Conservation (phyloP, 2,797 vertebrate genomes). For the Tragelaphus eurycerus region DNA sequence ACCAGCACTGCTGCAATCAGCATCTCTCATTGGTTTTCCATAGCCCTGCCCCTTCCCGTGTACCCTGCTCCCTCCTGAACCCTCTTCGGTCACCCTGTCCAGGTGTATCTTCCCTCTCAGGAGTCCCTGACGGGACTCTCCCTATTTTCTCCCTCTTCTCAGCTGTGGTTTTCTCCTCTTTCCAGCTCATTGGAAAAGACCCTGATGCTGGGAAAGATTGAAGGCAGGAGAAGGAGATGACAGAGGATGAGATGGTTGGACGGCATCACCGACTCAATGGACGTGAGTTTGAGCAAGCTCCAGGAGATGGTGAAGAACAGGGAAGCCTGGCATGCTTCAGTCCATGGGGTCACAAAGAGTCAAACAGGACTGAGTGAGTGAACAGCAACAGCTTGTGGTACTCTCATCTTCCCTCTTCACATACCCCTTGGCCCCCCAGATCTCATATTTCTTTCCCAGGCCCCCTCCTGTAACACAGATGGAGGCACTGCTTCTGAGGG, state of each 20-base stretch:
- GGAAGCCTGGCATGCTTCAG: not conserved
- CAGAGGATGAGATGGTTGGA: not conserved
- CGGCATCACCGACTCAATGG: not conserved
- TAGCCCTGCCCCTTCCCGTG: not conserved
- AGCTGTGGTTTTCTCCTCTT: not conserved
- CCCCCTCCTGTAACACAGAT: not conserved
- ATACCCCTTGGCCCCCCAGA: not conserved
- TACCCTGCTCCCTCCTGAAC: not conserved
- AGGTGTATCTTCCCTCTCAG: not conserved
- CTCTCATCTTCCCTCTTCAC: not conserved
- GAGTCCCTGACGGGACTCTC: not conserved
- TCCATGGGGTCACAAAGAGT: not conserved
- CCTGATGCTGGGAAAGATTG: not conserved
- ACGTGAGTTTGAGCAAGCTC: not conserved
- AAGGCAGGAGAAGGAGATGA: not conserved
- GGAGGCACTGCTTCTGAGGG: not conserved
- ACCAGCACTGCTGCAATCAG: not conserved
- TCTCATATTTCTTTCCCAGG: not conserved
- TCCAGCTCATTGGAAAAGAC: not conserved
- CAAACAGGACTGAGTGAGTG: not conserved
- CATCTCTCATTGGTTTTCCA: fast-evolving
- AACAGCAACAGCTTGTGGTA: not conserved
- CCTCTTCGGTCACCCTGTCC: not conserved
- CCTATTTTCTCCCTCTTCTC: not conserved
- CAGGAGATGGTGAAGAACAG: not conserved